Base-by-base conservation (phyloP, 2,888 invertebrate genomes). In the Andrena flavipes region DNA sequence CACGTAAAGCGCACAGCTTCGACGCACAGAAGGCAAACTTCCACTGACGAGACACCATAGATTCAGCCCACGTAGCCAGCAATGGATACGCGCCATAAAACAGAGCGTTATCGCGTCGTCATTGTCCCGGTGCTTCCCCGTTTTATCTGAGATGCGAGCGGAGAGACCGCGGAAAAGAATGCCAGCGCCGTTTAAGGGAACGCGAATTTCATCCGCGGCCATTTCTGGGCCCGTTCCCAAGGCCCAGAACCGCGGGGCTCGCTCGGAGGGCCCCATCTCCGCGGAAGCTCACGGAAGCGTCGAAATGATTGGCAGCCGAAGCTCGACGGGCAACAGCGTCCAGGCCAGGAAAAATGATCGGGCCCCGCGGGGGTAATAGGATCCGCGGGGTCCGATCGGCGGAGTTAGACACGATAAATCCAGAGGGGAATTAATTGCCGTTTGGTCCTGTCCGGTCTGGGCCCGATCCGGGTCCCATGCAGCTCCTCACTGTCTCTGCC, bases 341-440 rank as follows among this genome's bases (percentile, higher is more conserved):
- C 30, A 48, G 54, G 33, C 42, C 51, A 29, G 70, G 82, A 85
- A 87, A 87, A 88, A 85, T 88, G 74, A 80, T 78, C 59, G 75
- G 62, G 42, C 67, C 42, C 71, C 79, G 78, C 75, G 85, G 72
- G 82, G 84, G 85, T 88, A 88, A 88, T 82, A 88, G 85, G 79
- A 88, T 87, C 85, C 85, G 73, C 85, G 88, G 63, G 82, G 59
- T n/a, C 82, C 88, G 90, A 91, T 91, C 91, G 89, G 87, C 87
- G 84, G 86, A 88, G 89, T 92, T 91, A 90, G 91, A 92, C 91
- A 92, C 93, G 92, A 93, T 93, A 93, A 93, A 93, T 92, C 91
- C 92, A 89, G 87, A 90, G 87, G 89, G 90, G 92, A 93, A 93
- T 93, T 93, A 93, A 93, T 92, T 93, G 92, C 92, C 92, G 90